Evolutionary conservation across 2,888 invertebrate genomes (phyloP).

Genomic region (Melinopterus prodromus): DNA sequence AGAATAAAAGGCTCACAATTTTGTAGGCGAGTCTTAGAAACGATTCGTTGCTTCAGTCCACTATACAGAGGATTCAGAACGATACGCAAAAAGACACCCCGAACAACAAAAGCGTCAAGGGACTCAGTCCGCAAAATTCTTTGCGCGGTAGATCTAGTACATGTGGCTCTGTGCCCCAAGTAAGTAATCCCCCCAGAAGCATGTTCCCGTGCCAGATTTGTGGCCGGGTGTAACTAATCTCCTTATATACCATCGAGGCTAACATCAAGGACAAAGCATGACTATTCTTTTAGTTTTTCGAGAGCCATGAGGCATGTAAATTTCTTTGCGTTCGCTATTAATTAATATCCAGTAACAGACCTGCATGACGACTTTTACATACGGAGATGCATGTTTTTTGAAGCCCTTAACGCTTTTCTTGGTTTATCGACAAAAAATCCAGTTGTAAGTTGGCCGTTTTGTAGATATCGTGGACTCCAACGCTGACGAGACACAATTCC

Average conservation of each 20-base stretch:
- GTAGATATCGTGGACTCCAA: conserved; percentile 62
- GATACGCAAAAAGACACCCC: conserved; percentile 78
- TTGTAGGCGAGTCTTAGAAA: conserved; percentile 62
- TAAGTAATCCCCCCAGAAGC: conserved; percentile 43
- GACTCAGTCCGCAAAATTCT: conserved; percentile 77
- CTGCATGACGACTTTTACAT: neutral
- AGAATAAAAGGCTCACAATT: neutral
- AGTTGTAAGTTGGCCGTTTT: conserved; percentile 20
- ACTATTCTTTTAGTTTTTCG: neutral
- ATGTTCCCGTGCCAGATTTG: conserved; percentile 9
- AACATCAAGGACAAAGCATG: conserved; percentile 22
- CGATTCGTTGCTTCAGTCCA: conserved; percentile 68
- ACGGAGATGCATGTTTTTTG: neutral
- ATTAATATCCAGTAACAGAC: neutral
- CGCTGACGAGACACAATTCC: conserved; percentile 64
- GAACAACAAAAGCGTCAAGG: conserved; percentile 68
- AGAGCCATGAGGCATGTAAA: neutral
- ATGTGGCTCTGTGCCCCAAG: conserved; percentile 59
- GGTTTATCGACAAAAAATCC: neutral
- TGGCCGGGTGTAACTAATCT: neutral
- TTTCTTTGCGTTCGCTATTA: neutral
- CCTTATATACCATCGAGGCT: conserved; percentile 7
- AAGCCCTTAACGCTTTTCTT: conserved; percentile 4
- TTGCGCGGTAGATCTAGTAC: conserved; percentile 64
- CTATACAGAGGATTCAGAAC: conserved; percentile 73